These are phyloP conservation scores for Sinocyclocheilus anophthalmus DNA, from an alignment of 2,113 vertebrate species.

Conservation along the genomic window DNA sequence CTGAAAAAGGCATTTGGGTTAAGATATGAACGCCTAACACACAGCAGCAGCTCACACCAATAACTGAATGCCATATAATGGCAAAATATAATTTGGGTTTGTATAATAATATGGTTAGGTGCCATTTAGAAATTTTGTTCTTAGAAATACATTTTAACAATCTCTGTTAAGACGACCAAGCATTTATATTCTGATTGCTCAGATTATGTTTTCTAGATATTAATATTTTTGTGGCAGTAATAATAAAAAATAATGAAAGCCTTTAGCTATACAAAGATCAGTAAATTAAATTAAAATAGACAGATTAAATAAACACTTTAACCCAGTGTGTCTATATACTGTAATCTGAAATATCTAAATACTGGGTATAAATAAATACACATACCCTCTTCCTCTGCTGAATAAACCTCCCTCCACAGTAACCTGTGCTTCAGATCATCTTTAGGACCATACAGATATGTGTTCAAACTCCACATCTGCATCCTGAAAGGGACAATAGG, in stretches of 20 bases:
- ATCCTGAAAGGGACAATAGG: slow-evolving; percentile 67
- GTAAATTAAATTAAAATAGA: not conserved
- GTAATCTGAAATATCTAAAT: not conserved
- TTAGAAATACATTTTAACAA: not conserved
- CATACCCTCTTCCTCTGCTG: slow-evolving; percentile 83
- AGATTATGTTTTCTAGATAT: not conserved
- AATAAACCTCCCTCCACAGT: slow-evolving; percentile 87
- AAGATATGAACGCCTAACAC: too few relatives aligned
- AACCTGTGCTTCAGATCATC: slow-evolving; percentile 88
- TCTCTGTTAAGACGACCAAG: not conserved
- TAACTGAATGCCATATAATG: not conserved
- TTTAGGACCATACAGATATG: slow-evolving; percentile 85
- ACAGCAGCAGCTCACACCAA: not conserved
- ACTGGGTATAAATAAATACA: too few relatives aligned
- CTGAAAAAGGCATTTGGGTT: not conserved
- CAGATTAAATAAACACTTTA: not conserved
- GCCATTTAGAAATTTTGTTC: not conserved
- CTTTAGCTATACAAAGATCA: not conserved
- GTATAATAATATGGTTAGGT: not conserved
- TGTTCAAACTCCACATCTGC: slow-evolving; percentile 80
- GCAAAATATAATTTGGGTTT: not conserved
- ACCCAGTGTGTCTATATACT: not conserved
- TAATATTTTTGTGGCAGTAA: not conserved
- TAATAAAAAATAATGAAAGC: not conserved
- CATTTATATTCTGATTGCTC: not conserved